Percentiles rank a stretch among this genome's conserved stretches.
These are phyloP conservation scores for Lymantria dispar DNA, from an alignment of 2,888 invertebrate genomes.

Conservation along the genomic window DNA sequence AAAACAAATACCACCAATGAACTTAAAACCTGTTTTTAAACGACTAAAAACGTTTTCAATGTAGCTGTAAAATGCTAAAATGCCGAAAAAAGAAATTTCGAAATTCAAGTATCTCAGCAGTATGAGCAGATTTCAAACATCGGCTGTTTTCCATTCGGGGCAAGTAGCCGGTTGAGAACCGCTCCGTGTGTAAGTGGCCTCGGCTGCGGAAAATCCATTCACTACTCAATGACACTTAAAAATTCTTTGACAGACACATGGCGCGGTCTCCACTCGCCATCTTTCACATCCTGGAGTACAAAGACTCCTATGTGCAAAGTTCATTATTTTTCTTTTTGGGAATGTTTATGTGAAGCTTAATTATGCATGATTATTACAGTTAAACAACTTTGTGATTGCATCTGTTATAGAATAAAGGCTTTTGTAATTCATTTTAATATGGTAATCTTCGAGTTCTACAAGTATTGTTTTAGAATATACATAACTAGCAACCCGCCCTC, in stretches of 20 bases:
- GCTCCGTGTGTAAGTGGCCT: conserved; percentile 73
- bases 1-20: too few species aligned
- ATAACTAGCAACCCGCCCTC: too few species aligned
- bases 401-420: too few species aligned
- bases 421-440: too few species aligned
- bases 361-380: too few species aligned
- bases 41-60: not conserved
- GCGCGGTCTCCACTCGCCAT: conserved; percentile 26
- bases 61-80: not conserved
- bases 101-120: conserved; percentile 29
- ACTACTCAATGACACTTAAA: conserved; percentile 68
- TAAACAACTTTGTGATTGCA: too few species aligned
- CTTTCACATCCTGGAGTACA: conserved; percentile 31
- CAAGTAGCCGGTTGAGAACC: conserved; percentile 46
- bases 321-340: not conserved
- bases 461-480: too few species aligned
- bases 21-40: not conserved
- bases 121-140: conserved; percentile 36
- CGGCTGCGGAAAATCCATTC: conserved; percentile 50
- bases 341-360: too few species aligned
- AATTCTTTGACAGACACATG: conserved; percentile 71
- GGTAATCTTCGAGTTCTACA: too few species aligned
- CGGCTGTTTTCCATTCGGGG: conserved; percentile 33
- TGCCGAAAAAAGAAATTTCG: conserved; percentile 5
- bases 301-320: conserved; percentile 31